Evolutionary conservation across 1,140 invertebrate species (phyloP), one percentile per base, ranked within the genome.

Genomic region (Halotydeus destructor): DNA sequence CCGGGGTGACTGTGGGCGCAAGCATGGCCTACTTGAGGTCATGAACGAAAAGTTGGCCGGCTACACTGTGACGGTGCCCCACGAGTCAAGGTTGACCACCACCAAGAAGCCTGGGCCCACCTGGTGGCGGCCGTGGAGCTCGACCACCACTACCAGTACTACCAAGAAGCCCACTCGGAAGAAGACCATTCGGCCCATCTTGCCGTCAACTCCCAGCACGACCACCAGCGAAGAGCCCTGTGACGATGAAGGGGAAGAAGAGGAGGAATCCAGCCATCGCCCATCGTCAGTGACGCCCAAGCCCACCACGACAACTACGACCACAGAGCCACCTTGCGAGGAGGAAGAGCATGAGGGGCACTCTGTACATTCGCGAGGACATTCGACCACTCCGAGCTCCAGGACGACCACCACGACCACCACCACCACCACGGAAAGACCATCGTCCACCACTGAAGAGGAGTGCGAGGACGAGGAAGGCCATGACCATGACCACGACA

Each of bases 11-110:
- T 56, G 55, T 40, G 49, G 39, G 9, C 42, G 50, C 3, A 52
- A 51, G 27, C 44, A 59, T 41, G 41, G 52, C 12, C 34, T 56
- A 1, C 45, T 58, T 11, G 49, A 54, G 43, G 78, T 80, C 4
- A 76, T 88, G 14, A 60, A 78, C 49, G 64, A 75, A 18, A 71
- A 71, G 42, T 74, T 88, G 72, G 68, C 69, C 38, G 60, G 65
- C 34, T 86, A 85, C 53, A 57, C 53, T 2, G 78, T 85, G 1
- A 77, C 78, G 3, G 63, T 44, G 4, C 49, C 49, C 6, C 46
- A 46, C 40, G 44, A 47, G 1, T 44, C 24, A 24, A 39, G 38
- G 33, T 35, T 44, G 3, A 49, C 46, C 2, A 41, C 40, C n/a
- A 44, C 43, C 0, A 38, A 22, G 5, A 34, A 40, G 12, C 28